These are phyloP conservation scores for Microctenopoma steveboyesi DNA, from an alignment of 2,797 vertebrate genomes.

Conservation along the genomic window DNA sequence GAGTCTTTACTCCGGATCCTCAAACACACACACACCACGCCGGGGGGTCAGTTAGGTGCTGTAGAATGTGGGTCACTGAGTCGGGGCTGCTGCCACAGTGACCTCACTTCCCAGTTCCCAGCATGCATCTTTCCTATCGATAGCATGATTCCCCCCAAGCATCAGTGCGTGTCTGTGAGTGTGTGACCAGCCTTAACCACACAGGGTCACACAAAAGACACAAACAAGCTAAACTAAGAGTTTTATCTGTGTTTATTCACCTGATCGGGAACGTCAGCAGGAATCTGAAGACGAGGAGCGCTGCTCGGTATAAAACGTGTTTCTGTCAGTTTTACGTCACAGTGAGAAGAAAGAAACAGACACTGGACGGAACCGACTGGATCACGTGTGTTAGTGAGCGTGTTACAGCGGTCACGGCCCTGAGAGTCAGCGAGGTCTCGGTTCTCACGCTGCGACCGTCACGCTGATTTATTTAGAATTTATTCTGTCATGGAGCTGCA, in stretches of 20 bases:
- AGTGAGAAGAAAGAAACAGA: no score
- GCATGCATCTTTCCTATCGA: slow-evolving; percentile 51
- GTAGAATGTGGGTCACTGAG: slow-evolving; percentile 48
- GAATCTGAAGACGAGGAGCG: no score
- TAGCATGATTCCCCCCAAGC: slow-evolving; percentile 25
- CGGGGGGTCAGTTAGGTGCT: slow-evolving; percentile 13
- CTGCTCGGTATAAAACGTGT: no score
- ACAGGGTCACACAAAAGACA: slow-evolving; percentile 10
- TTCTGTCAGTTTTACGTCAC: no score
- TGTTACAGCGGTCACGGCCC: neutral
- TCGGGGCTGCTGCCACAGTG: slow-evolving; percentile 52
- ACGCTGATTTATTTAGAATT: slow-evolving; percentile 23
- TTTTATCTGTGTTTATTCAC: no score
- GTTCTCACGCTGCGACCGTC: slow-evolving; percentile 51
- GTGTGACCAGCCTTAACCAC: slow-evolving; percentile 6
- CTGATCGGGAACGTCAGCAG: no score
- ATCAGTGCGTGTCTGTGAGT: neutral
- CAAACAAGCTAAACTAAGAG: no score
- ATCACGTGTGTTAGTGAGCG: no score
- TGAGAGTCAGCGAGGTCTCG: slow-evolving; percentile 10
- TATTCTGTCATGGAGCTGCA: slow-evolving; percentile 19
- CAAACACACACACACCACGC: no score
- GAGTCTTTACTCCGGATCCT: no score
- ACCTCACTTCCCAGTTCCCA: slow-evolving; percentile 48
- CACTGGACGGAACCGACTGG: no score